A percentile compares a stretch with the other conserved stretches of the same genome.
Conservation (phyloP, 2,113 vertebrate species). For the Panthera uncia region DNA sequence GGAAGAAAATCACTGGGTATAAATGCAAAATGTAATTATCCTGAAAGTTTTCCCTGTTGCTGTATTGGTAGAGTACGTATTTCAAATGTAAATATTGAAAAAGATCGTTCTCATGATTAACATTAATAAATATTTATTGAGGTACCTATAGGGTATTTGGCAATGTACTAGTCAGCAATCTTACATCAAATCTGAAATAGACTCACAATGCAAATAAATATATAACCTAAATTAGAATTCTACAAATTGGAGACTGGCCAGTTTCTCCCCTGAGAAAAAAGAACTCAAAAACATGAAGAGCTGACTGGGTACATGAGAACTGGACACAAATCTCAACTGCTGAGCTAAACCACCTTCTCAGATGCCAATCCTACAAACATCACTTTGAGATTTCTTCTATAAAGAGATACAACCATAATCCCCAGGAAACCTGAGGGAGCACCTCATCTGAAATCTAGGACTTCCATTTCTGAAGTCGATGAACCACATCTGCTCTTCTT, state of each 20-base stretch:
- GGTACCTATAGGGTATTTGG: constrained; percentile 41
- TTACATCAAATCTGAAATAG: constrained; percentile 69
- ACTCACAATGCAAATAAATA: constrained; percentile 51
- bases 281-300: background rate
- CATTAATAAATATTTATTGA: constrained; percentile 78
- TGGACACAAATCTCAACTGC: constrained; percentile 41
- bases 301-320: constrained; percentile 22
- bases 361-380: constrained; percentile 12
- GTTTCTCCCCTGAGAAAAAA: constrained; percentile 36
- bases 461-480: constrained; percentile 13
- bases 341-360: constrained; percentile 26
- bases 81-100: constrained; percentile 70
- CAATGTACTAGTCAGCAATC: constrained; percentile 43
- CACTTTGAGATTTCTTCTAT: constrained; percentile 26
- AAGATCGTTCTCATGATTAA: constrained; percentile 63
- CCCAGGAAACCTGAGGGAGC: background rate
- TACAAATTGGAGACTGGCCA: constrained; percentile 53
- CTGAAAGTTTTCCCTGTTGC: constrained; percentile 53
- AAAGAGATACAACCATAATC: background rate
- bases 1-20: constrained; percentile 57
- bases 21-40: constrained; percentile 68
- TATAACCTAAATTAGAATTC: constrained; percentile 54
- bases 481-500: constrained; percentile 17
- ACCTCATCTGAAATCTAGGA: background rate
- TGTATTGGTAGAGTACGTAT: constrained; percentile 34